These are phyloP conservation scores for Anticlea derivata DNA, from an alignment of 2,888 invertebrate species.

Conservation along the genomic window DNA sequence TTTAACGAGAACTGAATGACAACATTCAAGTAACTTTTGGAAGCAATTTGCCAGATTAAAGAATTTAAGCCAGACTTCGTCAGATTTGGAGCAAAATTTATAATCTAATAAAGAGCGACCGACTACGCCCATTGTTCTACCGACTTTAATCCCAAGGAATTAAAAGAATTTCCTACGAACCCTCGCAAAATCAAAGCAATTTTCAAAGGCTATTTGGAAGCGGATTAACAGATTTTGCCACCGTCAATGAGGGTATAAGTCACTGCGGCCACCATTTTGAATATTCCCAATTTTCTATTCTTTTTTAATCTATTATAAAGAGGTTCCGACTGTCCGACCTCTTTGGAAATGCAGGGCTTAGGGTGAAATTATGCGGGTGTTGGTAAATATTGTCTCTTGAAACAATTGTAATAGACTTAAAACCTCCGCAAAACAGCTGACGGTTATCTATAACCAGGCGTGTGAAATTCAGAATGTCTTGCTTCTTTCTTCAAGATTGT, in stretches of 20 bases:
- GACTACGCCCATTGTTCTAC: conserved; percentile 1
- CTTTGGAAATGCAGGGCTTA: conserved; percentile 2
- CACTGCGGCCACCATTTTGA: too few species aligned
- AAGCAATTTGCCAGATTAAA: conserved; percentile 15
- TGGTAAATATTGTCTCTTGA: conserved; percentile 23
- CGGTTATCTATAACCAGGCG: not conserved
- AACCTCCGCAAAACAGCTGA: conserved; percentile 4
- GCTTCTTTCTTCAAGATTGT: too few species aligned
- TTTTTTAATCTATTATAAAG: not conserved
- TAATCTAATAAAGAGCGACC: conserved; percentile 19
- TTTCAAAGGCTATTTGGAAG: not conserved
- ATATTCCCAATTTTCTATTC: too few species aligned
- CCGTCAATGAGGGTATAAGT: too few species aligned
- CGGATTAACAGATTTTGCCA: too few species aligned
- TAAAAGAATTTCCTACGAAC: not conserved
- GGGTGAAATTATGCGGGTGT: conserved; percentile 23
- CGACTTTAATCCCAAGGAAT: conserved; percentile 1
- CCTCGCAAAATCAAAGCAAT: conserved; percentile 1
- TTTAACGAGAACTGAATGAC: not conserved
- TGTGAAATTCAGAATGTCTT: not conserved
- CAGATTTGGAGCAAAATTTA: conserved; percentile 6
- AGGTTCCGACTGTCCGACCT: not conserved
- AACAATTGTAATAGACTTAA: conserved; percentile 14
- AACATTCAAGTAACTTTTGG: conserved; percentile 3
- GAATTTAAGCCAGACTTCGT: not conserved